Percentiles rank a stretch among this genome's conserved stretches.
Evolutionary conservation across 2,113 vertebrate genomes (phyloP).

Genomic region (Chauna torquata): DNA sequence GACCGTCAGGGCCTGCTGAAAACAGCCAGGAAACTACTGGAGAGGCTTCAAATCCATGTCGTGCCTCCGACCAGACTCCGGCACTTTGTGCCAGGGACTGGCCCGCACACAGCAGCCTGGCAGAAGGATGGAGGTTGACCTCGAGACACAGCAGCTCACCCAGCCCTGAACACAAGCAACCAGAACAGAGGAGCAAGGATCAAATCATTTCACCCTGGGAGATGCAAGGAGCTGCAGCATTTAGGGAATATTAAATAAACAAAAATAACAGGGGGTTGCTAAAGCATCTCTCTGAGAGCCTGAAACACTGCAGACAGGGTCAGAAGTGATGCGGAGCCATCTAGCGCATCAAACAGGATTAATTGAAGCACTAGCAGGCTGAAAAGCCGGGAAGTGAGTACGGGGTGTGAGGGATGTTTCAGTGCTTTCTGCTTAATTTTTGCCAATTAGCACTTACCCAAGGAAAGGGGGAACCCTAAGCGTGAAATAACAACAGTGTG

Average conservation of each 20-base stretch:
- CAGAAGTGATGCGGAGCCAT: neutral
- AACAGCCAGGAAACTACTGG: neutral
- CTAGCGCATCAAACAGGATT: neutral
- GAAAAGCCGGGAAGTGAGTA: neutral
- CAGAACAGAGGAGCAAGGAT: neutral
- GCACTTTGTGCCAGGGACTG: neutral
- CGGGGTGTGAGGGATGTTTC: neutral
- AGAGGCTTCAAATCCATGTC: neutral
- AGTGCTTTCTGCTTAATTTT: neutral
- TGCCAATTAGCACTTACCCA: slow-evolving; percentile 49
- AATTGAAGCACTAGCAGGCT: neutral
- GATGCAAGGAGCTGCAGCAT: neutral
- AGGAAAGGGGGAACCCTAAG: neutral
- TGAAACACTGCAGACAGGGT: neutral
- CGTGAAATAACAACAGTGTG: neutral
- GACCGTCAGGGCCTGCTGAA: neutral
- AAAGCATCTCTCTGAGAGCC: neutral
- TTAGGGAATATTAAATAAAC: neutral
- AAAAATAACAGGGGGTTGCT: neutral
- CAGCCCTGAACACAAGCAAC: neutral
- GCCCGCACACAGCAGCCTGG: neutral
- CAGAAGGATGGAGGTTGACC: neutral
- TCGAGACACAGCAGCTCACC: neutral
- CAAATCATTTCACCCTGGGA: neutral
- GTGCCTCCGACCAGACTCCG: neutral